Evolutionary conservation across 2,888 invertebrate genomes (phyloP), one percentile per base, ranked within the genome.

Genomic region (Actias luna): DNA sequence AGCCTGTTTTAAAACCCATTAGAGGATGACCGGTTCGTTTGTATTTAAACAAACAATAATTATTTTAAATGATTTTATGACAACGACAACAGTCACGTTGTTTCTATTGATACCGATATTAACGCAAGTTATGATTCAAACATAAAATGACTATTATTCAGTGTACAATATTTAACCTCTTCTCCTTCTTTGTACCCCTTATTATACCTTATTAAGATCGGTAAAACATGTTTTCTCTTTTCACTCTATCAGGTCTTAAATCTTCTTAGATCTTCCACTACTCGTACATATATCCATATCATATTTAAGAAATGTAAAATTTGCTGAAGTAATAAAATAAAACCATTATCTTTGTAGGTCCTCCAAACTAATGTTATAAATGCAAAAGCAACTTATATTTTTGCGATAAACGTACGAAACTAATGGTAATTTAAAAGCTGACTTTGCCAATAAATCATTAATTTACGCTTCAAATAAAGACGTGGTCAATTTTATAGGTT

Each of bases 1-100:
- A 61, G 50, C 50, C 65, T 60, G 64, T 67, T 70, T 61, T 22
- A 60, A 69, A 69, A 71, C n/a, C 64, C 65, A 71, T 73, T 70
- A 71, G 62, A 52, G 62, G 63, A 64, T 66, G 63, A 55, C 55
- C 29, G 55, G 29, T 29, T 59, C 60, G 64, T 65, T 64, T 63
- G 61, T 69, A 64, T 57, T 42, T 59, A 67, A 69, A 69, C 61
- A 66, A 66, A 66, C 59, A 61, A 60, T n/a, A n/a, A n/a, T 29
- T 16, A 1, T 29, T 55, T 27, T 55, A 52, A 52, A 14, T 5
- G 27, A 52, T 52, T 27, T n/a, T 14, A 27, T 25, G 10, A 52
- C 42, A n/a, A 3, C 27, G 52, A 55, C 29, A 29, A 29, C 16
- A 55, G n/a, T 27, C 27, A 55, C 7, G 27, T 55, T 29, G 29